Conservation (phyloP, 1,140 invertebrate genomes). For the Bacillus rossius region DNA sequence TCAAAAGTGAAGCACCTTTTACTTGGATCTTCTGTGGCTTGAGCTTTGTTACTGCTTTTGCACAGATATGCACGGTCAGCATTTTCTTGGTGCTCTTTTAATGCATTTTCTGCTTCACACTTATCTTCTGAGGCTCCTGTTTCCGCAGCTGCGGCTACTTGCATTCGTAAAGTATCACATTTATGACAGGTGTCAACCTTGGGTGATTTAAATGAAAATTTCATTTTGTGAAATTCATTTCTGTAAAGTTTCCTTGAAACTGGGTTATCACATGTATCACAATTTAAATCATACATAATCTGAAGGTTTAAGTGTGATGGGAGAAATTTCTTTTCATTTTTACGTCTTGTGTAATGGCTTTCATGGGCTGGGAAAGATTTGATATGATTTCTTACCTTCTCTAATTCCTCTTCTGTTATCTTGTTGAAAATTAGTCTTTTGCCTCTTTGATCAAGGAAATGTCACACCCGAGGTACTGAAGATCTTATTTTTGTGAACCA, state of each 20-base stretch:
- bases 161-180: constrained; percentile 17
- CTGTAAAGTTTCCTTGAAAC: constrained; percentile 1
- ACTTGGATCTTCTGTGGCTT: too few species aligned
- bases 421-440: too few species aligned
- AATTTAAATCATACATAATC: constrained; percentile 16
- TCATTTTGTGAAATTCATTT: constrained; percentile 16
- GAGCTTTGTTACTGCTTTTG: too few species aligned
- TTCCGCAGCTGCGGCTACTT: background rate
- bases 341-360: constrained; percentile 12
- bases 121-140: too few species aligned
- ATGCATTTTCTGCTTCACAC: too few species aligned
- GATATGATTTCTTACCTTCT: background rate
- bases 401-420: too few species aligned
- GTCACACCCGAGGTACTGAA: too few species aligned
- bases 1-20: too few species aligned
- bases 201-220: constrained; percentile 15
- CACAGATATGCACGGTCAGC: too few species aligned
- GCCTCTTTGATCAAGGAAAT: too few species aligned
- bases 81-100: too few species aligned
- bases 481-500: too few species aligned
- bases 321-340: constrained; percentile 18
- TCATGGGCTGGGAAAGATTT: constrained; percentile 1
- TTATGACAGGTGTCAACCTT: constrained; percentile 20
- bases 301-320: constrained; percentile 14
- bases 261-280: background rate